Base-by-base conservation (phyloP, 2,113 vertebrate species). In the Ictalurus punctatus region DNA sequence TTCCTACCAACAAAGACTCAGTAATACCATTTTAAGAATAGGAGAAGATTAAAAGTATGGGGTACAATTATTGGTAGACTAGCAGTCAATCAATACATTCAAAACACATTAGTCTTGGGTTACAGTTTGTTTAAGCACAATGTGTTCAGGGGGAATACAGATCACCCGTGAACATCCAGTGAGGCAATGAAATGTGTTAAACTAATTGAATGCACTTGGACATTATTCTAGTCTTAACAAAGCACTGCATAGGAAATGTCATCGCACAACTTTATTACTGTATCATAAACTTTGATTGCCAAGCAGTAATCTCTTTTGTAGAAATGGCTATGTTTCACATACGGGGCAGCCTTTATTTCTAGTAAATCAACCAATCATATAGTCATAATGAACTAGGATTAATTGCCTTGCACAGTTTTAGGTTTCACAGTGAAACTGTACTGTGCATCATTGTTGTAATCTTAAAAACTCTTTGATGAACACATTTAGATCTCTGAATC, bases 21-120 rank as follows among this genome's bases (percentile, higher is more conserved):
- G 48, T 3, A 78, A 40, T 14, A 1, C 23, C 12, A 78, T 52
- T 5, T 13, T 27, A 27, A 6, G 40, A 27, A 52, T 6, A 23
- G 37, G 19, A 44, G 73, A 76, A 34, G 73, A 76, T 23, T 78
- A 27, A 78, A 27, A 56, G 78, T 59, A 74, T 59, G 4, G 9
- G 34, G 19, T 56, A 81, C 19, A 23, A 17, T 82, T 48, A 61
- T 34, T n/a, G 76, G 65, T 40, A 25, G 44, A 52, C 44, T 13
- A 34, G 14, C 34, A 88, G 78, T 65, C 84, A 48, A 83, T 88
- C 79, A 86, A 86, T 63, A 74, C 19, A 54, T 61, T 87, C 81
- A 89, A 80, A 87, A 89, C 73, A 84, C 52, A 71, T 69, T 86
- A 79, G 61, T 89, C 82, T 86, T 2, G 34, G 12, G 81, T 80